phyloP scores from a whole-genome alignment of 2,797 vertebrate species.

The Cygnus olor region DNA sequence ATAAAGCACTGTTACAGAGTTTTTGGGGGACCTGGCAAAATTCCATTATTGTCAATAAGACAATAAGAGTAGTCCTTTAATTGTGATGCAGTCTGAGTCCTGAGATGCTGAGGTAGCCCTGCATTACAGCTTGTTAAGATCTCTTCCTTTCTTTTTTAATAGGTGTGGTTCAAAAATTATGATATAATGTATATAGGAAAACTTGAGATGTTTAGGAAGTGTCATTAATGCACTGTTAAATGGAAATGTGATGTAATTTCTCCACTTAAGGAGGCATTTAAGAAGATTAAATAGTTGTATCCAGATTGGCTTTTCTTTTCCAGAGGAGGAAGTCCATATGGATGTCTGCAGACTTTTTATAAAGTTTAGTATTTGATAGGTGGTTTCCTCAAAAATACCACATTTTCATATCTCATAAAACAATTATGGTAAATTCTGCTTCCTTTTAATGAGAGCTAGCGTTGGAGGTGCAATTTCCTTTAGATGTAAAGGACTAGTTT shows the following conservation, averaged over 20 bases:
- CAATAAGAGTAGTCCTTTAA: not conserved
- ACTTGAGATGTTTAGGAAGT: not conserved
- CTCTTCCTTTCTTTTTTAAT: not conserved
- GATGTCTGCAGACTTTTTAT: not conserved
- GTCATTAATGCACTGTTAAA: not conserved
- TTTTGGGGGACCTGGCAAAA: not conserved
- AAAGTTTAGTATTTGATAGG: not conserved
- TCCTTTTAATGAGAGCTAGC: not conserved
- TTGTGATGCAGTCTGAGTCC: not conserved
- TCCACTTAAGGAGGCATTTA: not conserved
- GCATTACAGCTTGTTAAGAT: not conserved
- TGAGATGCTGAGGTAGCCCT: not conserved
- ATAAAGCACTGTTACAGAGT: not conserved
- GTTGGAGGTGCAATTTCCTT: not conserved
- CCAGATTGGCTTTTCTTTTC: not conserved
- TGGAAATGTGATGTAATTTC: fast-evolving
- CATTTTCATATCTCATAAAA: not conserved
- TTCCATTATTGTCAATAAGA: not conserved
- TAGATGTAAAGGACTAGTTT: not conserved
- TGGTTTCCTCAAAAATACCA: not conserved
- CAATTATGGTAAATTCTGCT: not conserved
- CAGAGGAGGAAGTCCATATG: not conserved
- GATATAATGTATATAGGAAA: not conserved
- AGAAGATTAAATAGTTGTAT: not conserved
- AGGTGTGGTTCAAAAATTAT: not conserved